A percentile compares a stretch with the other conserved stretches of the same genome.
phyloP scores from a whole-genome alignment of 2,888 invertebrate species.

The Cistogaster globosa region DNA sequence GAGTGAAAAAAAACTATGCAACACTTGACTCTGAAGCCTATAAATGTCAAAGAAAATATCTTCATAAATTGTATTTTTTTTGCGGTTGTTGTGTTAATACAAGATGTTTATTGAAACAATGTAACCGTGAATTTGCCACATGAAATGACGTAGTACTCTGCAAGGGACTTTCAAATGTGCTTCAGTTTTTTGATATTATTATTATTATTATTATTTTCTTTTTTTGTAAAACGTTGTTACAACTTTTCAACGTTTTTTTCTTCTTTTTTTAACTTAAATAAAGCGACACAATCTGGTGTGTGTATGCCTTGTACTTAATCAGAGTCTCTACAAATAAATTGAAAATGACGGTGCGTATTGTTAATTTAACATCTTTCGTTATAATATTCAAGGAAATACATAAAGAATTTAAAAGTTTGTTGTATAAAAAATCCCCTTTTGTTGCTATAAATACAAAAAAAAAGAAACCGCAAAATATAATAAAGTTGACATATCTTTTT shows the following conservation, averaged over 20 bases:
- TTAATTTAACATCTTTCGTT: conserved; percentile 68
- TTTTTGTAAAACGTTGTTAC: conserved; percentile 44
- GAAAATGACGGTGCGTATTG: conserved; percentile 40
- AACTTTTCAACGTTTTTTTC: background rate
- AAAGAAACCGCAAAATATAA: conserved; percentile 66
- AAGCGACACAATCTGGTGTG: conserved; percentile 48
- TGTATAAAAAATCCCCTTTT: conserved; percentile 28
- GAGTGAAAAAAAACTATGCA: conserved; percentile 10
- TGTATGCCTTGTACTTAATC: conserved; percentile 16
- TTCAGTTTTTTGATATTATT: conserved; percentile 14
- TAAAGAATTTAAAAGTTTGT: conserved; percentile 8
- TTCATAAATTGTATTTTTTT: conserved; percentile 31
- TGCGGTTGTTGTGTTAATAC: conserved; percentile 3
- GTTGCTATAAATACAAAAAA: conserved; percentile 41
- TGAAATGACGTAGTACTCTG: background rate
- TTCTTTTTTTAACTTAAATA: conserved; percentile 38
- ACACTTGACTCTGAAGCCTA: conserved; percentile 58
- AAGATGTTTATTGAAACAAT: conserved; percentile 52
- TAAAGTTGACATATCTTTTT: conserved; percentile 64
- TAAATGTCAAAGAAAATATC: conserved; percentile 64
- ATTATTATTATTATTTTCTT: too few relatives aligned
- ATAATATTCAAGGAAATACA: conserved; percentile 54
- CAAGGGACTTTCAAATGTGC: conserved; percentile 27
- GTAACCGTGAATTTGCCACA: conserved; percentile 53
- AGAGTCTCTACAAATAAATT: conserved; percentile 23